Evolutionary conservation across 2,113 vertebrate species (phyloP).

Genomic region (Zosterops borbonicus): DNA sequence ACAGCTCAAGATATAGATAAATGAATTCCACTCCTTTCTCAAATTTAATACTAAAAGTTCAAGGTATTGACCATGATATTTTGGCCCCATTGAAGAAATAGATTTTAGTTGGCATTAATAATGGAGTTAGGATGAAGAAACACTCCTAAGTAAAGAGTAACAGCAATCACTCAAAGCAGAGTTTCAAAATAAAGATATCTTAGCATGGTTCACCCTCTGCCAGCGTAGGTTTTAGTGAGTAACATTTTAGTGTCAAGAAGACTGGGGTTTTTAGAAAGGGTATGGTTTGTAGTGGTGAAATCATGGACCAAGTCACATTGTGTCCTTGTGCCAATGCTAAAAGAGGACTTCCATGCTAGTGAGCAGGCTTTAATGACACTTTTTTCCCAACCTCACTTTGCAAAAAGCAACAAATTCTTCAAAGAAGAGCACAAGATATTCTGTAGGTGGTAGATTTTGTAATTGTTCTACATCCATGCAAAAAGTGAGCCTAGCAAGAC

Average conservation of each 20-base stretch:
- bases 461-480: background rate
- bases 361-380: background rate
- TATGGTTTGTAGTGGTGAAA: background rate
- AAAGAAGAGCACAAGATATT: background rate
- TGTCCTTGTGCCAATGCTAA: background rate
- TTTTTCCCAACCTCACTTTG: background rate
- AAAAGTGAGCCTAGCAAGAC: background rate
- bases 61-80: background rate
- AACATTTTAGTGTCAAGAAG: background rate
- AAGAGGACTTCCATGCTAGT: background rate
- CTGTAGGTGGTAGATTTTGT: background rate
- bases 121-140: background rate
- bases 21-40: background rate
- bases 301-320: background rate
- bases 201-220: background rate
- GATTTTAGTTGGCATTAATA: background rate
- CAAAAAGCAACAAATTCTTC: background rate
- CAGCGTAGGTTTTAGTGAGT: background rate
- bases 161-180: background rate
- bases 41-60: background rate
- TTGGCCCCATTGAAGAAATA: background rate
- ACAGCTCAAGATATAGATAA: background rate
- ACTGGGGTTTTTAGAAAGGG: background rate
- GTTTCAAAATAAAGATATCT: background rate
- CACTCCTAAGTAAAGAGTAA: background rate